Conservation (phyloP, 2,888 invertebrate species). For the Eupsilia transversa region DNA sequence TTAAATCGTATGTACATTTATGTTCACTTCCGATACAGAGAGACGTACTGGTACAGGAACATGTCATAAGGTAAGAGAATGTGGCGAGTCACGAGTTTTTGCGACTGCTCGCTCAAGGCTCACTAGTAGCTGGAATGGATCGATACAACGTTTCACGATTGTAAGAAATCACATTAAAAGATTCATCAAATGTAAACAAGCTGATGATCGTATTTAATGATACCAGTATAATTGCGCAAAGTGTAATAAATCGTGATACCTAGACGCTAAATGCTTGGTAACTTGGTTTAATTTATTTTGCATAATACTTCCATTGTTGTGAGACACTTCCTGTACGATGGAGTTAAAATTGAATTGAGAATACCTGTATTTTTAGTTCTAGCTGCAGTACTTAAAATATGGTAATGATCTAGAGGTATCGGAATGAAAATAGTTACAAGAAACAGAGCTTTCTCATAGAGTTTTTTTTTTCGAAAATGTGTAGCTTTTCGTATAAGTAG, state of each 20-base stretch:
- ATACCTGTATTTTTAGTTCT: slow-evolving; percentile 9
- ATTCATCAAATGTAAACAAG: slow-evolving; percentile 46
- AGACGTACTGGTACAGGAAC: slow-evolving; percentile 56
- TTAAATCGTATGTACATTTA: background rate
- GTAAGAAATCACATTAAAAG: slow-evolving; percentile 49
- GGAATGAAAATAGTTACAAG: background rate
- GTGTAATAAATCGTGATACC: slow-evolving; percentile 33
- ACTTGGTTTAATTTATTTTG: slow-evolving; percentile 38
- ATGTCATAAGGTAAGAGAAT: slow-evolving; percentile 76
- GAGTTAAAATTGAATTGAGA: background rate
- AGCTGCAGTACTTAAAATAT: slow-evolving; percentile 2
- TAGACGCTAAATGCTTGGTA: slow-evolving; percentile 12
- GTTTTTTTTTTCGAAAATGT: background rate
- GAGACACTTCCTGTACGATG: slow-evolving; percentile 41
- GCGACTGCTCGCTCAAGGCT: slow-evolving; percentile 77
- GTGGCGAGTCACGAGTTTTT: slow-evolving; percentile 78
- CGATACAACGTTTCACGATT: slow-evolving; percentile 68
- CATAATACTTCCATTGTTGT: slow-evolving; percentile 53
- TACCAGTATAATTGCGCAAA: slow-evolving; percentile 39
- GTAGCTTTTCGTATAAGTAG: background rate
- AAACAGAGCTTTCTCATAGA: background rate
- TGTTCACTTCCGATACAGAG: slow-evolving; percentile 70
- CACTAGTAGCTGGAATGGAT: slow-evolving; percentile 68
- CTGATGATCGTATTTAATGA: slow-evolving; percentile 27
- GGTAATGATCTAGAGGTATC: background rate